A percentile compares a stretch with the other conserved stretches of the same genome.
Conservation (phyloP, 2,113 vertebrate genomes). For the Anthoscopus minutus region DNA sequence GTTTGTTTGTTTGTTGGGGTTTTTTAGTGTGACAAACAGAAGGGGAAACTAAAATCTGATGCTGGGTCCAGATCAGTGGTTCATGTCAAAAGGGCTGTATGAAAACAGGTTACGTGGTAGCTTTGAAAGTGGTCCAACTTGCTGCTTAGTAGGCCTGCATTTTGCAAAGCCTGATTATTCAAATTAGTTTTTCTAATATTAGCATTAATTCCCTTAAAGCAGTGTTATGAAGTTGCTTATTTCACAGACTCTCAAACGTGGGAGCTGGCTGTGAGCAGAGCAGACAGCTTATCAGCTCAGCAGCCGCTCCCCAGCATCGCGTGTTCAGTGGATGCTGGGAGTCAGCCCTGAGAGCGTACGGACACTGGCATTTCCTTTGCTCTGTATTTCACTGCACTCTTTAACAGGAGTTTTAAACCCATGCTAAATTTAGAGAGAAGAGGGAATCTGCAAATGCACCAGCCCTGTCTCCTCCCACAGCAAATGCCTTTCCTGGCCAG, state of each 20-base stretch:
- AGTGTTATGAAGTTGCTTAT: not conserved
- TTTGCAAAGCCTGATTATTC: not conserved
- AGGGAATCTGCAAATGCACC: not conserved
- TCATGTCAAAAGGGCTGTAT: not conserved
- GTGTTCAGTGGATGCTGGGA: not conserved
- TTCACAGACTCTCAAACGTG: not conserved
- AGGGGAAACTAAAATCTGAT: not conserved
- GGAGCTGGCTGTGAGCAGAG: not conserved
- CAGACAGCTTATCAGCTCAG: not conserved
- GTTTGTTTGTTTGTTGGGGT: not conserved
- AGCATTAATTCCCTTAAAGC: not conserved
- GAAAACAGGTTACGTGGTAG: not conserved
- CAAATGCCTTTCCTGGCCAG: not conserved
- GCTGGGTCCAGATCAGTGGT: not conserved
- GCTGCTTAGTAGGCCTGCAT: not conserved
- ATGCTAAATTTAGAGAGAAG: not conserved
- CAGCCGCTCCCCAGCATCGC: not conserved
- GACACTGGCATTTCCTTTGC: not conserved
- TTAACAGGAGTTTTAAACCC: not conserved
- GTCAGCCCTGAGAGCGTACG: not conserved
- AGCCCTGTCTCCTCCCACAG: not conserved
- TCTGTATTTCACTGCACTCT: not conserved
- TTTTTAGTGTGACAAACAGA: not conserved
- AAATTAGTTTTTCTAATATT: not conserved
- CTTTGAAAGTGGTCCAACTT: not conserved